Evolutionary conservation across 2,113 vertebrate species (phyloP).

Genomic region (Hemicordylus capensis): DNA sequence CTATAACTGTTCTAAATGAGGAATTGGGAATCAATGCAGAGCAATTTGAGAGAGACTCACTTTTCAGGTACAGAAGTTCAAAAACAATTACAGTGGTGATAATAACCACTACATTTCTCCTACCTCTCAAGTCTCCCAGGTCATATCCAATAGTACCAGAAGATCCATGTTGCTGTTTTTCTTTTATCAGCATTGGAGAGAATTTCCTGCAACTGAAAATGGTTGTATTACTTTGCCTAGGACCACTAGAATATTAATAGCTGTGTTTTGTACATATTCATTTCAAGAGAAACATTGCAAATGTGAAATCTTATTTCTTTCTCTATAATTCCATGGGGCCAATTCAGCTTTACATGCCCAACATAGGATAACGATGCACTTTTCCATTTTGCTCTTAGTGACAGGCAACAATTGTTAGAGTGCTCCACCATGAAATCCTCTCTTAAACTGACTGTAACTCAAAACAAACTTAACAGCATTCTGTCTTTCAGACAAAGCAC

Average conservation of each 20-base stretch:
- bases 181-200: conserved; percentile 21
- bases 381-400: neutral
- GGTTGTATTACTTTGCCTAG: neutral
- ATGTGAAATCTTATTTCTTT: neutral
- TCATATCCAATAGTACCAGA: conserved; percentile 20
- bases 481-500: neutral
- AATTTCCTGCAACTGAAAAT: neutral
- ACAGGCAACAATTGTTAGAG: neutral
- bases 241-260: conserved; percentile 10
- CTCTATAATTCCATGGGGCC: neutral
- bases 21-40: neutral
- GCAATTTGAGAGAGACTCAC: conserved; percentile 23
- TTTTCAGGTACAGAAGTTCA: conserved; percentile 25
- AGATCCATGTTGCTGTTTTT: neutral
- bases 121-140: neutral
- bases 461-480: neutral
- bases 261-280: neutral
- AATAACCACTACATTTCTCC: neutral
- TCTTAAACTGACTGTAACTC: neutral
- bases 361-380: neutral
- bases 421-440: neutral
- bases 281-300: neutral
- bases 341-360: neutral
- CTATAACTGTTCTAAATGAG: neutral
- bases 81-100: conserved; percentile 25